phyloP scores from a whole-genome alignment of 2,888 invertebrate species.

The Balanococcus diminutus region DNA sequence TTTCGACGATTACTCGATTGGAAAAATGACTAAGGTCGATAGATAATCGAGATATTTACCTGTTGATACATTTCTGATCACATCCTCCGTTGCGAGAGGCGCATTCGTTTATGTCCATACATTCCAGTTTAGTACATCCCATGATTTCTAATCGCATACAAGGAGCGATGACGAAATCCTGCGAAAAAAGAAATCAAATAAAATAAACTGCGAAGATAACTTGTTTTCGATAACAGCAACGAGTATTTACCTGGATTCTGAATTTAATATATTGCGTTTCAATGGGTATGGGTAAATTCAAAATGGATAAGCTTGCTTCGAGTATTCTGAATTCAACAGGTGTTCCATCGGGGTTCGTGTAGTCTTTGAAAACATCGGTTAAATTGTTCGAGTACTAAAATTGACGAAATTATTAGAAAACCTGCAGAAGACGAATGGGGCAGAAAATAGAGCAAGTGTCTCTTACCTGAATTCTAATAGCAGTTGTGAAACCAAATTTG shows the following conservation, averaged over 20 bases:
- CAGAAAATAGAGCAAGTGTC: not conserved
- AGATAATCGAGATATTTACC: constrained; percentile 60
- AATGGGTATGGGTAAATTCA: constrained; percentile 88
- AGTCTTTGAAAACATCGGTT: constrained; percentile 87
- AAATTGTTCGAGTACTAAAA: constrained; percentile 83
- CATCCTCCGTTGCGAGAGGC: constrained; percentile 85
- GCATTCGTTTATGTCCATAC: constrained; percentile 88
- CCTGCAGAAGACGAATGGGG: no score
- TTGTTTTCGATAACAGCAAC: not conserved
- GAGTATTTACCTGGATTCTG: constrained; percentile 68
- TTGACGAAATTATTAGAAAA: not conserved
- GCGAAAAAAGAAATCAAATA: constrained; percentile 59
- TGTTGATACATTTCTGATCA: constrained; percentile 89
- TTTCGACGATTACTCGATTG: not conserved
- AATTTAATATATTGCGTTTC: constrained; percentile 88
- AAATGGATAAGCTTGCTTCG: constrained; percentile 86
- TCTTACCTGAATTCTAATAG: constrained; percentile 73
- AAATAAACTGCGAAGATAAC: not conserved
- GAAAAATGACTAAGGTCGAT: not conserved
- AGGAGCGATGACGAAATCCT: constrained; percentile 86
- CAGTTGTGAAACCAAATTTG: constrained; percentile 86
- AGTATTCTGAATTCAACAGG: constrained; percentile 90
- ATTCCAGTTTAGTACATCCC: constrained; percentile 90
- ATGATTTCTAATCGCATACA: constrained; percentile 89
- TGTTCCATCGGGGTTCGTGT: constrained; percentile 89